Conservation (phyloP, 2,888 invertebrate genomes). For the Campaea margaritaria region DNA sequence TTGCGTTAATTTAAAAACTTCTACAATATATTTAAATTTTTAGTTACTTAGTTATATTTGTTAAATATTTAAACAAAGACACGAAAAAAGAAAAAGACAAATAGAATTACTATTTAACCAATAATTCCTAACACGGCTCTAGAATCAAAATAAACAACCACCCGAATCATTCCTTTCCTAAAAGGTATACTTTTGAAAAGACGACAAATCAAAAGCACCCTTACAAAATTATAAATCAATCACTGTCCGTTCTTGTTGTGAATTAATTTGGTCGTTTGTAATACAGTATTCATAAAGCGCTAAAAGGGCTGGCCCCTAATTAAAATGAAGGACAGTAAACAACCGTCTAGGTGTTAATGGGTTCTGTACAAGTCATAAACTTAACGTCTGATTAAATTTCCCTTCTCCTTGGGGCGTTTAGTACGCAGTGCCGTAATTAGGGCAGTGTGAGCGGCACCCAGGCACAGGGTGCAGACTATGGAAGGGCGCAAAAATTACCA, state of each 20-base stretch:
- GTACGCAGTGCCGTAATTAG: too few species aligned
- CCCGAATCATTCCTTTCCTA: background rate
- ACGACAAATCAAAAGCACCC: background rate
- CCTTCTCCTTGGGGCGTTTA: too few species aligned
- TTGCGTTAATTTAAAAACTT: too few species aligned
- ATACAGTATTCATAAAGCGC: conserved; percentile 45
- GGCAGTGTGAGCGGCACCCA: too few species aligned
- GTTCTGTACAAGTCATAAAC: conserved; percentile 19
- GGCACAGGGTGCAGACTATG: too few species aligned
- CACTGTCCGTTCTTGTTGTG: conserved; percentile 20
- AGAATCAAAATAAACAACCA: background rate
- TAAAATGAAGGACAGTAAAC: conserved; percentile 44
- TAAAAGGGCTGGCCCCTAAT: conserved; percentile 42
- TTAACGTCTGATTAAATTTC: conserved; percentile 4
- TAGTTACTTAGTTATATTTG: too few species aligned
- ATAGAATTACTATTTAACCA: too few species aligned
- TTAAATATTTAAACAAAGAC: too few species aligned
- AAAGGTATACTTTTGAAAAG: background rate
- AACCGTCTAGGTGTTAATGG: conserved; percentile 34
- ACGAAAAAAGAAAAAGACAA: too few species aligned
- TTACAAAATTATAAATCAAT: conserved; percentile 28
- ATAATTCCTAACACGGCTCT: too few species aligned
- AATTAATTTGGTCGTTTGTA: conserved; percentile 35
- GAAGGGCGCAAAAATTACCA: too few species aligned
- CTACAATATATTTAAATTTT: too few species aligned